These are phyloP conservation scores for Gastracanthus pulcherrimus DNA, from an alignment of 2,888 invertebrate species.

Conservation along the genomic window DNA sequence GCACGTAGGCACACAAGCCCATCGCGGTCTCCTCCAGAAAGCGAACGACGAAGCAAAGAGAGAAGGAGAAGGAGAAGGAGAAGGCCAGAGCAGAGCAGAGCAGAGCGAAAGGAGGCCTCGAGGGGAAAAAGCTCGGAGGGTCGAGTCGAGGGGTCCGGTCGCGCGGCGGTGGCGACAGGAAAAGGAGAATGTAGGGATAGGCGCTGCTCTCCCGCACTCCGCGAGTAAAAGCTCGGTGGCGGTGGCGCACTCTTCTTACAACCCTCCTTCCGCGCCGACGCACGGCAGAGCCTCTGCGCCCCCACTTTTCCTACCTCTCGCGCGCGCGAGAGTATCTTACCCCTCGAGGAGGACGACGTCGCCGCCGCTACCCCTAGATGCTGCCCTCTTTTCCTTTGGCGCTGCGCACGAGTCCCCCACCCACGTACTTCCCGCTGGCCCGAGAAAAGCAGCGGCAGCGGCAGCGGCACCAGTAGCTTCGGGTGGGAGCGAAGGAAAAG, in stretches of 20 bases:
- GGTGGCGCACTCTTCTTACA: conserved; percentile 63
- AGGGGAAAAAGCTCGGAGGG: conserved; percentile 50
- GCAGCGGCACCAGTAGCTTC: neutral
- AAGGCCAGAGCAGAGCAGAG: conserved; percentile 30
- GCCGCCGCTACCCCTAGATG: conserved; percentile 11
- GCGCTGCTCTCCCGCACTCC: too few species aligned
- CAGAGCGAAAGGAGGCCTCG: conserved; percentile 50
- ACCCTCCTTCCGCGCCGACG: conserved; percentile 66
- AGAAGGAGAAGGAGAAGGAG: conserved; percentile 41
- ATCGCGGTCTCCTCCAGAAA: neutral
- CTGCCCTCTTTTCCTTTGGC: conserved; percentile 45
- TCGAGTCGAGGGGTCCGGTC: too few species aligned
- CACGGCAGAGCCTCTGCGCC: conserved; percentile 43
- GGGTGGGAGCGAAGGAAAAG: conserved; percentile 39
- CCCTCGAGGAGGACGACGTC: conserved; percentile 35
- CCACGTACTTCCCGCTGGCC: neutral
- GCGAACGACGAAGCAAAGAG: neutral
- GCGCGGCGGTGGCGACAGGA: conserved; percentile 54
- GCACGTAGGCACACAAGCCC: neutral
- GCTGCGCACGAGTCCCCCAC: neutral
- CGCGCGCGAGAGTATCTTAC: conserved; percentile 45
- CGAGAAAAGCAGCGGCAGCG: conserved; percentile 14
- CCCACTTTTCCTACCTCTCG: conserved; percentile 62
- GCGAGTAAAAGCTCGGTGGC: conserved; percentile 48
- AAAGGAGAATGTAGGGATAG: conserved; percentile 52